phyloP scores from a whole-genome alignment of 1,140 invertebrate genomes.

The Archegozetes longisetosus region DNA sequence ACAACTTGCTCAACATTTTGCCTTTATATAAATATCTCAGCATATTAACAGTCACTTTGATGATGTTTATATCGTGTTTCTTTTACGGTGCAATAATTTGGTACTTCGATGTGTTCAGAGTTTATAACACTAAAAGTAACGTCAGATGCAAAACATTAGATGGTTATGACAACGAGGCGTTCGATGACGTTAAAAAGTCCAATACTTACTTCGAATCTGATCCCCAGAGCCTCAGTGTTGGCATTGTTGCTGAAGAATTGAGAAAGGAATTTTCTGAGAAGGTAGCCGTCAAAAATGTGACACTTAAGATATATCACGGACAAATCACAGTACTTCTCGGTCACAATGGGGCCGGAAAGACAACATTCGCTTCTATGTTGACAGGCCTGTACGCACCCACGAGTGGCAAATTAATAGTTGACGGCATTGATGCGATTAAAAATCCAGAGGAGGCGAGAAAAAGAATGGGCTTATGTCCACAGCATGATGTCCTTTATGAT shows the following conservation, averaged over 20 bases:
- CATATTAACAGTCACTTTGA: conserved; percentile 10
- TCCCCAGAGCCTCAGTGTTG: conserved; percentile 7
- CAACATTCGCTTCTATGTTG: conserved; percentile 61
- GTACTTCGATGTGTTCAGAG: conserved; percentile 26
- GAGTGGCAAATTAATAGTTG: conserved; percentile 45
- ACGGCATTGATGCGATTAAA: conserved; percentile 43
- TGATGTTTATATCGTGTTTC: conserved; percentile 19
- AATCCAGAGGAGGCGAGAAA: conserved; percentile 40
- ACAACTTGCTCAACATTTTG: conserved; percentile 1
- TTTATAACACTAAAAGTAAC: conserved; percentile 28
- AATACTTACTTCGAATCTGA: conserved; percentile 12
- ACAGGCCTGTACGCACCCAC: conserved; percentile 50
- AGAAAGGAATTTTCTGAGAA: conserved; percentile 27
- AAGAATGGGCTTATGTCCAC: conserved; percentile 72
- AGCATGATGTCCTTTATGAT: conserved; percentile 38
- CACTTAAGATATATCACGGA: conserved; percentile 54
- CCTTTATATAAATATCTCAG: conserved; percentile 26
- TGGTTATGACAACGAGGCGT: conserved; percentile 32
- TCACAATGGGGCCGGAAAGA: conserved; percentile 42
- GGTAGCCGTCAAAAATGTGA: conserved; percentile 47
- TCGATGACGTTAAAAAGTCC: conserved; percentile 19
- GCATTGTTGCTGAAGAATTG: conserved; percentile 27
- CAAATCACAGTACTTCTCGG: conserved; percentile 63
- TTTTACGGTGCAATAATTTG: conserved; percentile 22
- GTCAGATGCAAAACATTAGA: conserved; percentile 34